Percentiles rank a stretch among this genome's conserved stretches.
Evolutionary conservation across 2,888 invertebrate species (phyloP).

Genomic region (Latrodectus elegans): DNA sequence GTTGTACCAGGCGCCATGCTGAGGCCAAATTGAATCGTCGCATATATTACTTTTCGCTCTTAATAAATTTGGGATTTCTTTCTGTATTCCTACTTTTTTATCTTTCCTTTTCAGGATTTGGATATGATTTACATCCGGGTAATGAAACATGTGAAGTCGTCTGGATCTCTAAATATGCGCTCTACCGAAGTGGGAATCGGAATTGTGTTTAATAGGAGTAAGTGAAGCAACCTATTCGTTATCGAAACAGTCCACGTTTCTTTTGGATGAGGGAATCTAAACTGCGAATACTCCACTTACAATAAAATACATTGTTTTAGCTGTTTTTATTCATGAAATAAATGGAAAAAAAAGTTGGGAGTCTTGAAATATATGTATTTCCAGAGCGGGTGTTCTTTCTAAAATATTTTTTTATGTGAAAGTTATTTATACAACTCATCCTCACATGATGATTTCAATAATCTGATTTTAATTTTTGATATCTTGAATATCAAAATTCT

Average conservation of each 20-base stretch:
- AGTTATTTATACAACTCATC: too few species aligned
- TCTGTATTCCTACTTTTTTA: constrained; percentile 10
- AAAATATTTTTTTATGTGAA: too few species aligned
- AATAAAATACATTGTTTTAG: too few species aligned
- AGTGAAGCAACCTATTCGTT: constrained; percentile 37
- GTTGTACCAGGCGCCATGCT: constrained; percentile 33
- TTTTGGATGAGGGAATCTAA: too few species aligned
- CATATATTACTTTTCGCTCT: constrained; percentile 44
- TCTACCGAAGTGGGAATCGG: constrained; percentile 10
- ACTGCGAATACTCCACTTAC: too few species aligned
- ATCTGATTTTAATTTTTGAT: too few species aligned
- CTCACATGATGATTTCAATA: too few species aligned
- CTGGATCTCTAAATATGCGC: constrained; percentile 8
- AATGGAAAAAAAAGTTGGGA: too few species aligned
- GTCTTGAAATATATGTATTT: too few species aligned
- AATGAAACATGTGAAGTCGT: constrained; percentile 38
- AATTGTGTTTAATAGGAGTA: constrained; percentile 56
- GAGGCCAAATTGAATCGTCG: constrained; percentile 65
- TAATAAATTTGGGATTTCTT: constrained; percentile 63
- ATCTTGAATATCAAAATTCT: too few species aligned
- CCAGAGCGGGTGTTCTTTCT: too few species aligned
- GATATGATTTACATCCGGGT: constrained; percentile 42
- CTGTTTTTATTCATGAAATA: too few species aligned
- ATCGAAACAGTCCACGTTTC: not conserved
- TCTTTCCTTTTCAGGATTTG: constrained; percentile 11